Conservation (phyloP, 2,797 vertebrate species). For the Muscicapa comitata region DNA sequence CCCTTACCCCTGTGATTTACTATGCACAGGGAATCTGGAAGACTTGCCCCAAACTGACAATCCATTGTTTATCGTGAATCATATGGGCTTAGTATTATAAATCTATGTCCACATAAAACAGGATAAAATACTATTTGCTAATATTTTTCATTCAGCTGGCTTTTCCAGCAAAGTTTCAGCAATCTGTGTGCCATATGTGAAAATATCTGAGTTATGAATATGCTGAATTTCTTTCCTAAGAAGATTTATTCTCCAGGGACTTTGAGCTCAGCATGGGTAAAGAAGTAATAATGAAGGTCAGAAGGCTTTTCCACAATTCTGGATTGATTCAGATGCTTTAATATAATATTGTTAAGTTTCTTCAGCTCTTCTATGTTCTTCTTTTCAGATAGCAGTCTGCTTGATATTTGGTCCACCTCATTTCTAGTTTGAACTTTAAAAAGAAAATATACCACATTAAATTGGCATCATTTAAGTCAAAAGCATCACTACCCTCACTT, state of each 20-base stretch:
- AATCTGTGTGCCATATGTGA: not conserved
- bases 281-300: not conserved
- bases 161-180: not conserved
- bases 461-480: not conserved
- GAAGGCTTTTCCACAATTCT: conserved; percentile 35
- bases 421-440: conserved; percentile 76
- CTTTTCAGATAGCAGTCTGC: conserved; percentile 67
- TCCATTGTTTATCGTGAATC: not conserved
- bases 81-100: not conserved
- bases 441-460: conserved; percentile 28
- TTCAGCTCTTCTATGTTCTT: conserved; percentile 74
- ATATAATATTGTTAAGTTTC: conserved; percentile 73
- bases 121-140: not conserved
- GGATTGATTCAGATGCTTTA: conserved; percentile 66
- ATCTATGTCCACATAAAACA: not conserved
- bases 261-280: not conserved
- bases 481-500: not conserved
- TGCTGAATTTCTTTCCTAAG: not conserved
- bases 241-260: not conserved
- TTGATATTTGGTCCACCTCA: conserved; percentile 71
- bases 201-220: not conserved
- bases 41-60: not conserved
- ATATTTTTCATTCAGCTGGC: not conserved
- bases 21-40: not conserved
- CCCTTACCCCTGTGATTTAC: not conserved